Base-by-base conservation (phyloP, 1,140 invertebrate genomes). In the Ceratitis capitata region DNA sequence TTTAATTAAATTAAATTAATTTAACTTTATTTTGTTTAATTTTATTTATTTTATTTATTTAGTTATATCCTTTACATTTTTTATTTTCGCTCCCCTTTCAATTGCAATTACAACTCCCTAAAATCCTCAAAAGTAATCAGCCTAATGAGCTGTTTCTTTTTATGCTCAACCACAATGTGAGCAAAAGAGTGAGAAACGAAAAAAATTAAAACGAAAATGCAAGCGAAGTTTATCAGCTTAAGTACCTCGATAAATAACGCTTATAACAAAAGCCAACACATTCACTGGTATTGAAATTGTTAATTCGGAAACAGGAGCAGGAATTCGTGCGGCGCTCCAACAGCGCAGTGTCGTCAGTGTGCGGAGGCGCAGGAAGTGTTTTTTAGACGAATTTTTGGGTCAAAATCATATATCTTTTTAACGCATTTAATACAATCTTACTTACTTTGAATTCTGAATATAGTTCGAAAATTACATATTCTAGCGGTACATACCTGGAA, bases 141-240 rank as follows among this genome's bases (percentile, higher is more conserved):
- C 42, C 35, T 78, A 78, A 78, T 78, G 69, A 78, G 69, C 69
- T 78, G 39, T 45, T 42, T 26, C 6, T 78, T 78, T 42, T 23
- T 14, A 78, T 78, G 19, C 19, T 74, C 7, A 78, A n/a, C 69
- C 69, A 45, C 69, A 78, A 32, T 12, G 39, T 23, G 26, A 42
- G 19, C 23, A n/a, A n/a, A n/a, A n/a, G n/a, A n/a, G 39, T 26
- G 35, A 2, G 39, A 45, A 74, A 45, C n/a, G 9, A 42, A 69
- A 19, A 19, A 35, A 42, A 74, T 1, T 2, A 74, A 74, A 26
- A 74, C 39, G n/a, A 42, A 78, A 78, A 78, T 69, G 42, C 23
- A 78, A 78, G 69, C 39, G 69, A 78, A 78, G 45, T 78, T 78
- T 78, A 78, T 78, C 69, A 78, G 69, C 69, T 78, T 78, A 78